Evolutionary conservation across 2,797 vertebrate species (phyloP), one percentile per base, ranked within the genome.

Genomic region (Coregonus sp.): DNA sequence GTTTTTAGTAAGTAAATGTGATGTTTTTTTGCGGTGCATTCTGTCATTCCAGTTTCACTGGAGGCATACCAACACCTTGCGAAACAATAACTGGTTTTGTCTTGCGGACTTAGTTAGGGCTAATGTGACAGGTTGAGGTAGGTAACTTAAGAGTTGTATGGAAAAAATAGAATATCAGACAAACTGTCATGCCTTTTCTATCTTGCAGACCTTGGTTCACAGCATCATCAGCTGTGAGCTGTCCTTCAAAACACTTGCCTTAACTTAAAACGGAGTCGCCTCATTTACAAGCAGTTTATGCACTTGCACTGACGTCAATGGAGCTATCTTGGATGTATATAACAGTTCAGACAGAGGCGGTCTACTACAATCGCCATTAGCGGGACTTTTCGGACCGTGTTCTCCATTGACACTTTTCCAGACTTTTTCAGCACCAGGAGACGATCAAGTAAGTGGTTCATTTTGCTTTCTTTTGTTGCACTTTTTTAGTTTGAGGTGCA

Each of bases 301-400:
- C 79, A 85, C 88, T 91, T 63, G 77, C 82, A 81, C 92, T 97
- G 96, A 97, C 96, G 96, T 97, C 96, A 97, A 85, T 86, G 85
- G 84, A 79, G 86, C 91, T 78, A 80, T 84, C 84, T 87, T 86
- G 91, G 92, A 87, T 83, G 90, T 92, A 95, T 96, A 96, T 95
- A 96, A 95, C 86, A 81, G 63, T 68, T 73, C 80, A 81, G 75
- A 78, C 72, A 35, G 80, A 78, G 74, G 56, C 51, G 67, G 47
- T 89, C 77, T 86, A 77, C 78, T 86, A 77, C 80, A 78, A 85
- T 76, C 85, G 69, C 75, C 61, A 74, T 82, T 87, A 88, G 81
- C 77, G 81, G 81, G 87, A 88, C 88, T 78, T 80, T 78, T 65
- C 82, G 78, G 69, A 79, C 86, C 75, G 74, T 7, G 72, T 47